phyloP scores from a whole-genome alignment of 2,888 invertebrate species.

The Dascillus cervinus region DNA sequence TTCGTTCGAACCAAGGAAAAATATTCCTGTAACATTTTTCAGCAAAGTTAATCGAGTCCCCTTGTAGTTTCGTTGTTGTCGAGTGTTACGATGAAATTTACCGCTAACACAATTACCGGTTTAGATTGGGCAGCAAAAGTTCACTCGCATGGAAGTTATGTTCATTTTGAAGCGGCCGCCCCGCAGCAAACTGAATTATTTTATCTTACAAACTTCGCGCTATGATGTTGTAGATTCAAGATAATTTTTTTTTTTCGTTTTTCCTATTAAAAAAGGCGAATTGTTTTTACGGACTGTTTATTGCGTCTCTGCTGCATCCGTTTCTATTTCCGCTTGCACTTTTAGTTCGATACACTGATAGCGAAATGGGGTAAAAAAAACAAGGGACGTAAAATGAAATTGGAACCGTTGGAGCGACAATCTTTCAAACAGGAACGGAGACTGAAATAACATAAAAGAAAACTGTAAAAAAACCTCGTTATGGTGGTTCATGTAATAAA shows the following conservation, averaged over 20 bases:
- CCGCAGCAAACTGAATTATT: slow-evolving; percentile 31
- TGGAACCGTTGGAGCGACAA: background rate
- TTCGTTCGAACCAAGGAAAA: slow-evolving; percentile 8
- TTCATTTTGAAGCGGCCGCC: slow-evolving; percentile 35
- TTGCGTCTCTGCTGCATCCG: too few relatives aligned
- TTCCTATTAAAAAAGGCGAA: too few relatives aligned
- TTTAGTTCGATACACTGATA: too few relatives aligned
- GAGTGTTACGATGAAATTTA: slow-evolving; percentile 37
- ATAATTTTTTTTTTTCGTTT: too few relatives aligned
- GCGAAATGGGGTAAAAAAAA: too few relatives aligned
- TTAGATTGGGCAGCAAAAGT: slow-evolving; percentile 38
- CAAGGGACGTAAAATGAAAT: background rate
- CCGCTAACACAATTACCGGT: slow-evolving; percentile 41
- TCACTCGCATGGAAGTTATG: slow-evolving; percentile 39
- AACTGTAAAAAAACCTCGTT: background rate
- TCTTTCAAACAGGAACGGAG: background rate
- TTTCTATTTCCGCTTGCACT: too few relatives aligned
- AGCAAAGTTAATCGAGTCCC: slow-evolving; percentile 15
- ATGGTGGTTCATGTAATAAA: too few relatives aligned
- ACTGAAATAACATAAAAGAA: background rate
- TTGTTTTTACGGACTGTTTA: too few relatives aligned
- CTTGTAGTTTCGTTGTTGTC: slow-evolving; percentile 28
- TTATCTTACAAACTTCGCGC: slow-evolving; percentile 9
- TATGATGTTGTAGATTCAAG: slow-evolving; percentile 10
- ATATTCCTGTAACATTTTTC: slow-evolving; percentile 12